Base-by-base conservation (phyloP, 2,888 invertebrate species). In the Camponotus fellah region DNA sequence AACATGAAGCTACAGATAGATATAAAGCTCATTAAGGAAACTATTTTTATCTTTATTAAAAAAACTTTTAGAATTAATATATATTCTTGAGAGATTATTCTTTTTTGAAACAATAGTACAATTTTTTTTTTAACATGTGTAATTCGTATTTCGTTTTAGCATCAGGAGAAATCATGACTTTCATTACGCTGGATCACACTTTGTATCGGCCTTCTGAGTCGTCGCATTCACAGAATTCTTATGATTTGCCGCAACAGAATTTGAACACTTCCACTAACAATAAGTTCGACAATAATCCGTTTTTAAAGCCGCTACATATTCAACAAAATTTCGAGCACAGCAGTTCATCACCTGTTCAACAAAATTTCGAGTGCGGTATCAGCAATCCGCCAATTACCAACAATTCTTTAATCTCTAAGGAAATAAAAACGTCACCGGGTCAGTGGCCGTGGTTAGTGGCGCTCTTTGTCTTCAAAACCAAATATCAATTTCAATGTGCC, bases 381-480 rank as follows among this genome's bases (percentile, higher is more conserved):
- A 72, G 85, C 10, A 82, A 60, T 14, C 14, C 3, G 56, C 1
- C 26, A 71, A 58, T 26, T 1, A 26, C 0, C 5, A 86, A 82
- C 3, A 93, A 92, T 88, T 90, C 86, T 14, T 86, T 94, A 53
- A 90, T 94, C 8, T 87, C 92, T 3, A 91, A 91, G 12, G 95
- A 95, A 0, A 58, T 95, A 6, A 95, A 95, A 0, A 93, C 94
- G 26, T 81, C 58, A 0, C 92, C 89, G n/a, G 94, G 93, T 1
- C 96, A 96, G 32, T 96, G 97, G 96, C 97, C 97, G 0, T 97
- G 97, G 97, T 91, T 97, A 74, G 96, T 95, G 0, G 97, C 97
- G 0, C 95, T 97, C 40, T 97, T 96, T 90, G 95, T 96, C 74
- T 95, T 95, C 26, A 96, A 95, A 83, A 0, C 83, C 96, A 12